A percentile compares a stretch with the other conserved stretches of the same genome.
These are phyloP conservation scores for Apogon talboti DNA, from an alignment of 2,797 vertebrate genomes.

Conservation along the genomic window DNA sequence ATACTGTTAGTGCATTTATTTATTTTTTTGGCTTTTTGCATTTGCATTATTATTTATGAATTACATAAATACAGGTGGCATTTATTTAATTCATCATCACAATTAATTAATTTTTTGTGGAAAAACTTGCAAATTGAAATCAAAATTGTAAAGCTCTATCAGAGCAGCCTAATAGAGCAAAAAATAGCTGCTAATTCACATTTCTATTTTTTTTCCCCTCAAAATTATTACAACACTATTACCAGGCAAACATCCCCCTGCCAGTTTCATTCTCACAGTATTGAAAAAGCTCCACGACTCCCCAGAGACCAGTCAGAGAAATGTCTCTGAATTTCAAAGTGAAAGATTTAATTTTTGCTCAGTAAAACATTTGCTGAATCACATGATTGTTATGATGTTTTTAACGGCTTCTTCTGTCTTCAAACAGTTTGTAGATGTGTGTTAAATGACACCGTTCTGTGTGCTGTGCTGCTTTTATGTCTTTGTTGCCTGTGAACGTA, in stretches of 20 bases:
- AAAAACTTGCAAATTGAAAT: conserved; percentile 37
- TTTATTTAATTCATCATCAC: conserved; percentile 13
- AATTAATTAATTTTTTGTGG: conserved; percentile 29
- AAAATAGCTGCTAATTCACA: conserved; percentile 68
- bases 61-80: background rate
- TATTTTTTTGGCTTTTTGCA: background rate
- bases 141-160: conserved; percentile 38
- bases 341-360: conserved; percentile 72
- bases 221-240: conserved; percentile 68
- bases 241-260: conserved; percentile 68
- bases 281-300: conserved; percentile 63
- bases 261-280: conserved; percentile 66
- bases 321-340: conserved; percentile 72
- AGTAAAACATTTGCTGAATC: conserved; percentile 74
- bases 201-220: conserved; percentile 46
- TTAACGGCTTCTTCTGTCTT: conserved; percentile 32
- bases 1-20: too few species aligned
- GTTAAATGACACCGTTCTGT: conserved; percentile 62
- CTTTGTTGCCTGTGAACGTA: conserved; percentile 73
- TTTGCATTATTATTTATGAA: conserved; percentile 6
- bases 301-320: conserved; percentile 69
- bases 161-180: conserved; percentile 37
- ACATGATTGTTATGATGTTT: conserved; percentile 55
- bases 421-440: conserved; percentile 58
- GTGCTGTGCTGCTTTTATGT: conserved; percentile 67